phyloP scores from a whole-genome alignment of 2,113 vertebrate species.

The Callionymus lyra region DNA sequence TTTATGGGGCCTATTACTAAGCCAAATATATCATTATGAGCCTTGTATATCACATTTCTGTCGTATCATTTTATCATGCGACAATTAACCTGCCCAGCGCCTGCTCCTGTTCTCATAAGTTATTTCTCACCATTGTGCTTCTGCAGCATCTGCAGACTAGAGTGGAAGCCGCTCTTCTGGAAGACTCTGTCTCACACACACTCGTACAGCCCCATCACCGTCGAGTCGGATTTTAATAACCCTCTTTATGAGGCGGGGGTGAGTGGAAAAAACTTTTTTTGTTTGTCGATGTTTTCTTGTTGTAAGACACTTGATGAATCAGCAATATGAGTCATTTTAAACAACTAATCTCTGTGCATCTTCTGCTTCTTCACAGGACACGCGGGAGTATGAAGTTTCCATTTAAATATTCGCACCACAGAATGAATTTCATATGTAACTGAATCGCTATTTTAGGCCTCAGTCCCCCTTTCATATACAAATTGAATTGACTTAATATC shows the following conservation, averaged over 20 bases:
- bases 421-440: constrained; percentile 22
- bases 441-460: constrained; percentile 33
- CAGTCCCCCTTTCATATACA: constrained; percentile 20
- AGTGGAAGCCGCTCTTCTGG: constrained; percentile 84
- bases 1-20: too few species aligned
- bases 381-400: constrained; percentile 85
- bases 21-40: too few species aligned
- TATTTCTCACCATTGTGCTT: constrained; percentile 1
- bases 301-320: too few species aligned
- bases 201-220: constrained; percentile 87
- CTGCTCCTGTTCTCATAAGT: too few species aligned
- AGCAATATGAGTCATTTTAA: too few species aligned
- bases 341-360: not conserved
- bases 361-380: constrained; percentile 65
- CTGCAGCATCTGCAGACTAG: constrained; percentile 71
- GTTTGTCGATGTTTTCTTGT: too few species aligned
- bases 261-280: constrained; percentile 34
- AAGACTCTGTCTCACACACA: constrained; percentile 84
- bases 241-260: constrained; percentile 91
- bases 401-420: constrained; percentile 63
- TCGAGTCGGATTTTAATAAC: constrained; percentile 89
- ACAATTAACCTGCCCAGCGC: too few species aligned
- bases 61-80: too few species aligned
- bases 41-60: too few species aligned
- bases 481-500: constrained; percentile 9